Evolutionary conservation across 2,888 invertebrate genomes (phyloP).

Genomic region (Sericinus montela): DNA sequence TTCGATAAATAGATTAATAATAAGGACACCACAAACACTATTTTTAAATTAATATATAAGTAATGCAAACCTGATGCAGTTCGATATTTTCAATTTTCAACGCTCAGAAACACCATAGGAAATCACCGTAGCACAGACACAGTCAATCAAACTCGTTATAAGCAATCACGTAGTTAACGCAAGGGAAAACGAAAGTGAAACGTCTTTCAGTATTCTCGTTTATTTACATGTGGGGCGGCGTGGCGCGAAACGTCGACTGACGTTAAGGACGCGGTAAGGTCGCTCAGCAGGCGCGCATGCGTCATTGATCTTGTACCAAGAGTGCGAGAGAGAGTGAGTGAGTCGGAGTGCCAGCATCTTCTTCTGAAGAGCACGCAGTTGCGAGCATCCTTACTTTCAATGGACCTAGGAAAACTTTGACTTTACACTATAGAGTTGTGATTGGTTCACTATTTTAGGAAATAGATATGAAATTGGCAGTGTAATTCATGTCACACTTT

Average conservation of each 20-base stretch:
- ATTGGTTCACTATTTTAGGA: too few species aligned
- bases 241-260: conserved; percentile 64
- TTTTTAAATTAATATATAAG: too few species aligned
- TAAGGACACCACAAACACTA: background rate
- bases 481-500: too few species aligned
- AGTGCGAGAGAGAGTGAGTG: too few species aligned
- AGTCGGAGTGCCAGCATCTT: conserved; percentile 6
- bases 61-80: conserved; percentile 5
- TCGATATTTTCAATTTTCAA: background rate
- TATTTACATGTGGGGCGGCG: conserved; percentile 63
- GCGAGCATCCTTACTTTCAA: conserved; percentile 33
- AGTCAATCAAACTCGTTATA: conserved; percentile 21
- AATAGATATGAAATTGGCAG: too few species aligned
- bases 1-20: too few species aligned
- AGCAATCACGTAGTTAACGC: conserved; percentile 22
- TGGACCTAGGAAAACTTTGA: background rate
- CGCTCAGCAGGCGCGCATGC: conserved; percentile 62
- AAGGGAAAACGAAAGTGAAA: conserved; percentile 50
- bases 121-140: conserved; percentile 1
- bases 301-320: conserved; percentile 34
- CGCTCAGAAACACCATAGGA: background rate
- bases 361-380: conserved; percentile 27
- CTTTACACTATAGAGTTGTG: too few species aligned
- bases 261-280: conserved; percentile 70
- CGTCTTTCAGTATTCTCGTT: conserved; percentile 31